Evolutionary conservation across 1,140 invertebrate genomes (phyloP), one percentile per base, ranked within the genome.

Genomic region (Euwallacea fornicatus): DNA sequence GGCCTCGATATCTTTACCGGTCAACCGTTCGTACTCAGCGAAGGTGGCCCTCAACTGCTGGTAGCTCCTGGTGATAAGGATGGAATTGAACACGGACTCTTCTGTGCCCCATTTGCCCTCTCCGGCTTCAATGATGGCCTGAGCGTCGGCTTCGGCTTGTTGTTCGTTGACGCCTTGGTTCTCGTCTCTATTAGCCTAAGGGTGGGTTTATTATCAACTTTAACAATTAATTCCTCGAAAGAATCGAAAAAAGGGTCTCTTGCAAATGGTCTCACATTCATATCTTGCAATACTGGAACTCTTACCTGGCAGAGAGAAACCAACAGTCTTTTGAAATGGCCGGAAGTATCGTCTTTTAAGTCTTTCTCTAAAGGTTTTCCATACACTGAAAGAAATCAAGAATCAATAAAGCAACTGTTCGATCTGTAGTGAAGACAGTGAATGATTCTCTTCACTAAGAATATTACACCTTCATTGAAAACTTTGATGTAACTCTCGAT

Each of bases 331-430:
- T 93, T 93, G 83, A 98, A 98, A 72, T 81, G 79, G n/a, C 93
- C 97, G 2, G 95, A 97, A 15, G 96, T 97, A 78, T 99, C 97
- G 21, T 90, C 92, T 78, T 91, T 91, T 61, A 99, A 84, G 78
- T 97, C 96, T 6, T 88, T 88, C 79, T 98, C 97, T 69, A 99
- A 82, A 58, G 88, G 84, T 80, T 89, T 93, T 72, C 89, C 88
- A 81, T 95, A 98, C 75, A 95, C 92, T 95, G 78, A 61, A 83
- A 85, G 11, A 7, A 9, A 16, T 15, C 8, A n/a, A 56, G 54
- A 56, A 50, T 50, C 9, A 6, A 6, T 50, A 50, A 33, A 33
- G 21, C 21, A 33, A 33, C 21, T 33, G 21, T 33, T 33, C 21
- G 21, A 2, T 33, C 21, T 33, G 21, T 33, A 33, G 21, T 33